Base-by-base conservation (phyloP, 2,888 invertebrate species). In the Synanthedon tipuliformis region DNA sequence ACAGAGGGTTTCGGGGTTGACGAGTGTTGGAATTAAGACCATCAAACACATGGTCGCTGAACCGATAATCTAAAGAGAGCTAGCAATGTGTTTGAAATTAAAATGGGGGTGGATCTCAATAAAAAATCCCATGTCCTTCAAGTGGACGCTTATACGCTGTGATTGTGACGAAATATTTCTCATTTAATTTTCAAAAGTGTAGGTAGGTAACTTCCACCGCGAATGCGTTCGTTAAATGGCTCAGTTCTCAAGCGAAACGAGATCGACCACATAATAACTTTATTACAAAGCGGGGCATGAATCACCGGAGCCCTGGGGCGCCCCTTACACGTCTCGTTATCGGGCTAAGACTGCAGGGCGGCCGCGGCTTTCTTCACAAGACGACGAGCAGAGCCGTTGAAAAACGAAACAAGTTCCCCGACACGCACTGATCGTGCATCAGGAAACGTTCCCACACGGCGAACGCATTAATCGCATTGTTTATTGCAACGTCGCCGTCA, bases 301-400 rank as follows among this genome's bases (percentile, higher is more conserved):
- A 69, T 73, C 72, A 69, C 57, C 51, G 50, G 61, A 50, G 50
- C 34, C 63, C 61, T 53, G 59, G 65, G 70, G 67, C 66, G 64
- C 63, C 64, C 64, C 65, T 66, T 66, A 63, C 57, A 55, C 56
- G 57, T 53, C 60, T 66, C 63, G 66, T 71, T 70, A 66, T 49
- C 49, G 49, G 15, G 13, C 51, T 23, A 51, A 49, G 49, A 23
- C 49, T 15, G 23, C 49, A 18, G 49, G 23, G 7, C 11, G 34
- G 10, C 10, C 34, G 34, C 34, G 34, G 34, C 34, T 34, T 15
- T 49, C 49, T 49, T 49, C 18, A 49, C 49, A 18, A 49, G 23
- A 3, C 52, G 56, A 54, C 50, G 54, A 51, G 56, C 50, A 53
- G 59, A 59, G 54, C 57, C 45, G 50, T 54, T 54, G 52, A 55